phyloP scores from a whole-genome alignment of 1,140 invertebrate genomes.

The Drosophila albomicans region DNA sequence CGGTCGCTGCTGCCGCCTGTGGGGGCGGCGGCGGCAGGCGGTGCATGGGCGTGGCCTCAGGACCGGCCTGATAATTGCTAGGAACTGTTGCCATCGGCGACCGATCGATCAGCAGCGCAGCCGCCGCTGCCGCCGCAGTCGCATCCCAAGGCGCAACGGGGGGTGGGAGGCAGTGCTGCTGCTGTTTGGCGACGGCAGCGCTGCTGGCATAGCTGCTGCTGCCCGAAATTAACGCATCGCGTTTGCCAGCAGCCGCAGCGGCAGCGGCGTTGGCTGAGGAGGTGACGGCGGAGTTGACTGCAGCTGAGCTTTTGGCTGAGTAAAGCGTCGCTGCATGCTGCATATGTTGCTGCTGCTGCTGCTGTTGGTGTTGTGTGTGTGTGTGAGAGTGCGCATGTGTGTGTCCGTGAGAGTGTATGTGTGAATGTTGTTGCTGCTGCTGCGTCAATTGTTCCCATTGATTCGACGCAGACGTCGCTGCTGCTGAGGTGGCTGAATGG shows the following conservation, averaged over 20 bases:
- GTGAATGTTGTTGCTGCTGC: constrained; percentile 32
- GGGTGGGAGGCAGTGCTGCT: constrained; percentile 69
- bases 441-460: constrained; percentile 81
- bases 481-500: constrained; percentile 64
- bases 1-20: constrained; percentile 54
- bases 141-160: constrained; percentile 66
- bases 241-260: constrained; percentile 61
- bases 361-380: constrained; percentile 9
- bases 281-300: constrained; percentile 19
- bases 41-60: constrained; percentile 77
- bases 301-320: constrained; percentile 54
- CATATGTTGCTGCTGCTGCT: constrained; percentile 36
- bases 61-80: constrained; percentile 85
- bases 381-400: constrained; percentile 41
- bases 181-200: constrained; percentile 39
- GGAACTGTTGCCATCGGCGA: constrained; percentile 85
- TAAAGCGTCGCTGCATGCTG: constrained; percentile 61
- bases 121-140: constrained; percentile 55
- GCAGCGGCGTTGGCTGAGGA: constrained; percentile 41
- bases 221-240: constrained; percentile 83
- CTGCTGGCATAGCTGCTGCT: constrained; percentile 62
- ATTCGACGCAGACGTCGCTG: constrained; percentile 57
- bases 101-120: constrained; percentile 72
- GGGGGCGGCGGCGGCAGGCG: constrained; percentile 46
- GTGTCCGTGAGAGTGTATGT: constrained; percentile 40